Conservation (phyloP, 2,113 vertebrate genomes). For the Typhlomys cinereus region DNA sequence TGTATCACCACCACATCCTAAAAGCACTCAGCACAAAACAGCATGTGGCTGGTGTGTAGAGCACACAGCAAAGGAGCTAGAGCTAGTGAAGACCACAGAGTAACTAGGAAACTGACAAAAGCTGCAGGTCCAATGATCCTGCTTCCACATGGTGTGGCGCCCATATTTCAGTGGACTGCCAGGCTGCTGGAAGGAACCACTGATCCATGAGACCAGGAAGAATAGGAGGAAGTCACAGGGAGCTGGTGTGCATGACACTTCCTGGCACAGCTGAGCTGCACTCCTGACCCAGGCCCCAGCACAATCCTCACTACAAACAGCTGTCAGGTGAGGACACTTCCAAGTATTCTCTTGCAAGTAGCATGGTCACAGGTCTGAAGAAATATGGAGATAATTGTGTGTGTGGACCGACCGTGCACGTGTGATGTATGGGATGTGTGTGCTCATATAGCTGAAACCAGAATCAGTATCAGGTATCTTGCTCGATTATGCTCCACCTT, state of each 20-base stretch:
- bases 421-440: background rate
- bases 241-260: background rate
- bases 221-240: background rate
- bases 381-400: background rate
- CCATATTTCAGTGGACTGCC: background rate
- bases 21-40: background rate
- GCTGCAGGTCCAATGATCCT: background rate
- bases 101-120: background rate
- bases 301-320: background rate
- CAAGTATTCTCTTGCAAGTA: background rate
- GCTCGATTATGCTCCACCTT: background rate
- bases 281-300: background rate
- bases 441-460: background rate
- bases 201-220: background rate
- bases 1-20: background rate
- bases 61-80: background rate
- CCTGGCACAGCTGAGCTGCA: background rate
- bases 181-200: background rate
- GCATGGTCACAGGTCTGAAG: background rate
- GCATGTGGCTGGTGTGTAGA: accelerated
- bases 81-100: background rate
- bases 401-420: background rate
- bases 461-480: background rate
- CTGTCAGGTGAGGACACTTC: background rate
- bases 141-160: background rate